These are phyloP conservation scores for Myotis daubentonii DNA, from an alignment of 2,797 vertebrate species.

Conservation along the genomic window DNA sequence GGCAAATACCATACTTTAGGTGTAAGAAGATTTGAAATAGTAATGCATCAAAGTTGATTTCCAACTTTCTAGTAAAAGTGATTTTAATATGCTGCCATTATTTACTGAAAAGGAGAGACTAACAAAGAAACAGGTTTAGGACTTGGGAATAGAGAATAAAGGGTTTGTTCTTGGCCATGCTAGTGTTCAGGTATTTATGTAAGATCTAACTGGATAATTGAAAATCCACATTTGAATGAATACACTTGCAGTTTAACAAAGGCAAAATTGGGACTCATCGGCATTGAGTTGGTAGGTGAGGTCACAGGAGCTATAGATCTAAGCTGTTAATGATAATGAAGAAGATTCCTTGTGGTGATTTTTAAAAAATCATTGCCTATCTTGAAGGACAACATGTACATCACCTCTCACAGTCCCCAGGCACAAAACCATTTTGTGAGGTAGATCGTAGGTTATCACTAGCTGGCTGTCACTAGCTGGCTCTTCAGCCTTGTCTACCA, in stretches of 20 bases:
- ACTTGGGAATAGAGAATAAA: not conserved
- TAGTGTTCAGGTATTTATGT: not conserved
- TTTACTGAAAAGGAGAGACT: not conserved
- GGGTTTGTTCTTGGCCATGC: not conserved
- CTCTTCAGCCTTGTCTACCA: not conserved
- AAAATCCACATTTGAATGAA: slow-evolving; percentile 25
- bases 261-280: not conserved
- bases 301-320: not conserved
- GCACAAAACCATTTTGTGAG: not conserved
- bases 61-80: not conserved
- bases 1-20: not conserved
- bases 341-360: not conserved
- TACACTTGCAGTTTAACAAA: slow-evolving; percentile 24
- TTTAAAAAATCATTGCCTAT: not conserved
- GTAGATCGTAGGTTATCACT: not conserved
- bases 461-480: not conserved
- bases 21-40: not conserved
- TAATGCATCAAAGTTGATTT: not conserved
- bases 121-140: not conserved
- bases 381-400: not conserved
- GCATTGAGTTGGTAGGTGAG: not conserved
- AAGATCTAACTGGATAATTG: slow-evolving; percentile 8
- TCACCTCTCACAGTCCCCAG: not conserved
- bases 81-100: not conserved
- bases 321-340: slow-evolving; percentile 17